Evolutionary conservation across 2,797 vertebrate genomes (phyloP), one percentile per base, ranked within the genome.

Genomic region (Aulostomus chinensis): DNA sequence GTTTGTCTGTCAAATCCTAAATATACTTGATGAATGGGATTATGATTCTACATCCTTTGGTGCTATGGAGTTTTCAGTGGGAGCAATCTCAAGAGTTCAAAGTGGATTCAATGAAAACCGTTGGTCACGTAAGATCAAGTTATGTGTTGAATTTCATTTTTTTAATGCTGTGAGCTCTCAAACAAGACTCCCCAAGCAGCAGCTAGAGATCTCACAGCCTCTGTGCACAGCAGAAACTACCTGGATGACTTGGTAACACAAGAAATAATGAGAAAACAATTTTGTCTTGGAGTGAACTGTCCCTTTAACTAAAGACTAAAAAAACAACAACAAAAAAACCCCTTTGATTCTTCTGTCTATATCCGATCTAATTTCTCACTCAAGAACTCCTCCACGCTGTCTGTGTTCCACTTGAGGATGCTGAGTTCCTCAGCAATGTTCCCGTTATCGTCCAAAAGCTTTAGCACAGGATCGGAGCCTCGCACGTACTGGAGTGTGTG

Each of bases 381-480:
- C 21, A 99, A 86, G 78, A 99, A 99, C 87, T 99, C 97, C 84
- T 99, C 97, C 31, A 99, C 97, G 0, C 97, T 99, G 86, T 99
- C 97, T 1, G 97, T 99, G 86, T 99, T 99, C 97, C 97, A 99
- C 76, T 98, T 99, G 85, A 96, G 94, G 88, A 99, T 99, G 92
- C 97, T 99, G 62, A 99, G 90, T 47, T 99, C 97, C 76, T 99
- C 97, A 67, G 95, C 94, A 31, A 99, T 97, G 94, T 98, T 98
- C 95, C 97, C 97, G 41, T 73, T 92, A 74, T 98, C 94, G 4
- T 99, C 97, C 94, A 99, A 86, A 76, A 99, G 94, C 93, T 99
- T 99, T 24, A 99, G 91, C 6, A 99, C 91, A 90, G 97, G 97
- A 75, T 99, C 97, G 21, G 97, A 96, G 72, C 97, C 97, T 81